Conservation (phyloP, 2,113 vertebrate species). For the Ia io region DNA sequence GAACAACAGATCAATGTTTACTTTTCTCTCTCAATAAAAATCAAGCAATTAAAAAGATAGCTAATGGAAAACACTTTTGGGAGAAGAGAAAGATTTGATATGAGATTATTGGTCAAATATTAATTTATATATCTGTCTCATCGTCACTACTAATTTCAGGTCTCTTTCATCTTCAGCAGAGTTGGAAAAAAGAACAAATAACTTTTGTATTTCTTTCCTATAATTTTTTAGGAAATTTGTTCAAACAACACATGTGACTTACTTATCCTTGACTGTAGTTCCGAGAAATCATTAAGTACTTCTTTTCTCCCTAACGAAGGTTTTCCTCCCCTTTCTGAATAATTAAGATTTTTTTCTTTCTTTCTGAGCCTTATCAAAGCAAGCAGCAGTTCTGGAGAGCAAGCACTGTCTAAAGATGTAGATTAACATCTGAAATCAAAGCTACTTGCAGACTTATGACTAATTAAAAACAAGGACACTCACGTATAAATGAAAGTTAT, state of each 20-base stretch:
- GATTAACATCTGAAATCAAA: not conserved
- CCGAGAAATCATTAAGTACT: slow-evolving; percentile 33
- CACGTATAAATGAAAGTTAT: not conserved
- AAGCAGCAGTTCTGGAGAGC: not conserved
- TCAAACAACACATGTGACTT: slow-evolving; percentile 9
- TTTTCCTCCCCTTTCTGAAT: slow-evolving; percentile 28
- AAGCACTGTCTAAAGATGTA: not conserved
- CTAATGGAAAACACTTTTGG: not conserved
- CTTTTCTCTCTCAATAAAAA: not conserved
- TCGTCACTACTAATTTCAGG: not conserved
- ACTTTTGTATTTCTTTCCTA: not conserved
- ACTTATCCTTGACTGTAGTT: not conserved
- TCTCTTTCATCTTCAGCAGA: not conserved
- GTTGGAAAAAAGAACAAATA: not conserved
- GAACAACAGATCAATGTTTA: not conserved
- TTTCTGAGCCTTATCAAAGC: not conserved
- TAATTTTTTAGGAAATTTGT: not conserved
- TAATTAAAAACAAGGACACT: not conserved
- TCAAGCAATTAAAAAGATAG: not conserved
- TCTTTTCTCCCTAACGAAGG: not conserved
- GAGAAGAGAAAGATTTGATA: not conserved
- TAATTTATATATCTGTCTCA: not conserved
- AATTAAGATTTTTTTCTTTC: not conserved
- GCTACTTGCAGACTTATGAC: not conserved
- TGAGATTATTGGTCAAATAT: not conserved